Base-by-base conservation (phyloP, 2,888 invertebrate species). In the Dichetophora obliterata region DNA sequence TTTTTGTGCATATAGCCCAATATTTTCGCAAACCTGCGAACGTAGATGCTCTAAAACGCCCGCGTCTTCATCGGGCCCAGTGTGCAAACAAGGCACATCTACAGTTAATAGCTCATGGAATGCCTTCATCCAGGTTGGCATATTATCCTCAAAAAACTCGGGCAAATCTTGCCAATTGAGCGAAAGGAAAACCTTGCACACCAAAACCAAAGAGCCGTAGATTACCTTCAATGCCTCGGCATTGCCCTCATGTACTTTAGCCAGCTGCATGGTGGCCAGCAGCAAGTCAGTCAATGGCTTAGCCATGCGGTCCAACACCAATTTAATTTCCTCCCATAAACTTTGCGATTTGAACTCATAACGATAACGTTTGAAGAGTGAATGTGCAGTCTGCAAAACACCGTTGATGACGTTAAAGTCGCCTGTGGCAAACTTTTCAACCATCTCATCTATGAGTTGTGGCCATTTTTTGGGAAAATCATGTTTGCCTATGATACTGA, bases 391-490 rank as follows among this genome's bases (percentile, higher is more conserved):
- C 82, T 96, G 93, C 11, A 99, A 91, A 0, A 98, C 94, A 0
- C 98, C 98, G 87, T 98, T 98, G 79, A 99, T 98, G 0, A 97
- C 91, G 87, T 97, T 94, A 88, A 99, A 98, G 89, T 99, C 97
- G 61, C 96, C 96, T 77, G 95, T 94, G 61, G 92, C 92, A 89
- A 99, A 97, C 86, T 98, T 96, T 68, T 94, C 93, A 14, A 98
- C 96, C 95, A 99, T 96, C 88, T 98, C 95, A 50, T 95, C 92
- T 34, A 99, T 94, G 1, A 99, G 92, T 80, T 94, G 94, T 0
- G 96, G 97, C 99, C 99, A 99, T 87, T 97, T 96, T 79, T 94
- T 93, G 0, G 99, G 99, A 87, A 99, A 99, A 90, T 99, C 99
- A 83, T 95, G 93, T 86, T 95, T 94, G n/a, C 98, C 98, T 78